Percentiles rank a stretch among this genome's conserved stretches.
phyloP scores from a whole-genome alignment of 23 tunicate genomes.

The Ciona savignyi region DNA sequence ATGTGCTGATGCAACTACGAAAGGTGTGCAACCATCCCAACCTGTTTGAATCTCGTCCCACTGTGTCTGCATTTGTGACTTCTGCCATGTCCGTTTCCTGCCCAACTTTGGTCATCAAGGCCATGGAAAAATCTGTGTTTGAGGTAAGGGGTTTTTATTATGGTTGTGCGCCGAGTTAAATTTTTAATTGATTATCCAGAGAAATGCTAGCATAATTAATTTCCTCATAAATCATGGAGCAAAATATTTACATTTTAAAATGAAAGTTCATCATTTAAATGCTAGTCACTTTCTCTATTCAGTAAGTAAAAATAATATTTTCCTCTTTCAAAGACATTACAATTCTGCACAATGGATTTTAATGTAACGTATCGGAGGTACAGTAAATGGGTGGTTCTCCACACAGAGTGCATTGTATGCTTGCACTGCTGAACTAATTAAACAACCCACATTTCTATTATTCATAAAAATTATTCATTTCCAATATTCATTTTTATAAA shows the following conservation, averaged over 20 bases:
- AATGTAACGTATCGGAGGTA: slow-evolving; percentile 44
- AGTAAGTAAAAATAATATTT: too few relatives aligned
- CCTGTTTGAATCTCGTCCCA: slow-evolving; percentile 91
- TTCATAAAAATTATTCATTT: too few relatives aligned
- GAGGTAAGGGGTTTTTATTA: too few relatives aligned
- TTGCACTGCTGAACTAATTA: slow-evolving; percentile 32
- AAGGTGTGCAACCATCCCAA: slow-evolving; percentile 99
- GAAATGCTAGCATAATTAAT: too few relatives aligned
- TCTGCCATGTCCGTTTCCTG: slow-evolving; percentile 13
- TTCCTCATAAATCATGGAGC: too few relatives aligned
- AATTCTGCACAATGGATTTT: slow-evolving; percentile 3
- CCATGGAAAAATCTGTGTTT: slow-evolving; percentile 52
- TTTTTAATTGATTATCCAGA: too few relatives aligned
- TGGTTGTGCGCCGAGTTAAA: too few relatives aligned
- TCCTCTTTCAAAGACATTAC: slow-evolving; percentile 47
- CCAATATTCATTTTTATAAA: too few relatives aligned
- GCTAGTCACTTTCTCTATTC: too few relatives aligned
- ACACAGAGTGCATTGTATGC: slow-evolving; percentile 17
- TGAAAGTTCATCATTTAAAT: too few relatives aligned
- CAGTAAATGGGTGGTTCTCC: slow-evolving; percentile 25
- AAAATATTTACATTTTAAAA: too few relatives aligned
- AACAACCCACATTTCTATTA: background rate
- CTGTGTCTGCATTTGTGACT: slow-evolving; percentile 61
- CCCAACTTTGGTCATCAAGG: slow-evolving; percentile 47
- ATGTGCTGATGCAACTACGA: slow-evolving; percentile 91